These are phyloP conservation scores for Luffia ferchaultella DNA, from an alignment of 2,888 invertebrate genomes.

Conservation along the genomic window DNA sequence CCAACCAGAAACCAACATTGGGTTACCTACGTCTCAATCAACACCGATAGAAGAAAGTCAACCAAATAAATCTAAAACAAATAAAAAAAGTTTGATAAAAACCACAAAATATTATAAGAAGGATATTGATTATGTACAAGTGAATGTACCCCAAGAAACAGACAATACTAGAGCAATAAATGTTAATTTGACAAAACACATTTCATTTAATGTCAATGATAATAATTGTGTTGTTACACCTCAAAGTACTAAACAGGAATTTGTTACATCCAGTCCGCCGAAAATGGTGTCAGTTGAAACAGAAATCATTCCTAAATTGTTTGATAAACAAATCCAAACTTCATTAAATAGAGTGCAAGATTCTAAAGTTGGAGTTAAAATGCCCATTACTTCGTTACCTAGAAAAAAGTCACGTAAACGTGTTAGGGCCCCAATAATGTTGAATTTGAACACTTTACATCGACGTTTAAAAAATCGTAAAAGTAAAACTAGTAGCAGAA, in stretches of 20 bases:
- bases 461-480: constrained; percentile 14
- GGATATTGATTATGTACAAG: constrained; percentile 43
- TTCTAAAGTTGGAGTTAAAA: constrained; percentile 13
- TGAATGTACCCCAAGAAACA: constrained; percentile 36
- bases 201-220: constrained; percentile 53
- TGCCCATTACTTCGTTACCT: constrained; percentile 11
- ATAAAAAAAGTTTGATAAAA: constrained; percentile 27
- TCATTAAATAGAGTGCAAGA: constrained; percentile 24
- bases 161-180: constrained; percentile 36
- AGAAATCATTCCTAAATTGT: constrained; percentile 20
- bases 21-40: constrained; percentile 60
- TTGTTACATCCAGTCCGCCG: constrained; percentile 18
- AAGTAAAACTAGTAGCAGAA: constrained; percentile 6
- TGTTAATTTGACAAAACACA: constrained; percentile 54
- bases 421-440: constrained; percentile 27
- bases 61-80: constrained; percentile 24
- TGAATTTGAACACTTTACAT: constrained; percentile 41
- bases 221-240: constrained; percentile 34
- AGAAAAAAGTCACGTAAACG: constrained; percentile 4
- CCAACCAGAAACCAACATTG: constrained; percentile 32
- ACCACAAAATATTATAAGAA: constrained; percentile 45
- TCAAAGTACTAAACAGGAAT: constrained; percentile 28
- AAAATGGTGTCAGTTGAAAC: constrained; percentile 24
- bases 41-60: constrained; percentile 50
- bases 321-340: constrained; percentile 52